A percentile compares a stretch with the other conserved stretches of the same genome.
Conservation (phyloP, 2,113 vertebrate genomes). For the Turdus rufiventris region DNA sequence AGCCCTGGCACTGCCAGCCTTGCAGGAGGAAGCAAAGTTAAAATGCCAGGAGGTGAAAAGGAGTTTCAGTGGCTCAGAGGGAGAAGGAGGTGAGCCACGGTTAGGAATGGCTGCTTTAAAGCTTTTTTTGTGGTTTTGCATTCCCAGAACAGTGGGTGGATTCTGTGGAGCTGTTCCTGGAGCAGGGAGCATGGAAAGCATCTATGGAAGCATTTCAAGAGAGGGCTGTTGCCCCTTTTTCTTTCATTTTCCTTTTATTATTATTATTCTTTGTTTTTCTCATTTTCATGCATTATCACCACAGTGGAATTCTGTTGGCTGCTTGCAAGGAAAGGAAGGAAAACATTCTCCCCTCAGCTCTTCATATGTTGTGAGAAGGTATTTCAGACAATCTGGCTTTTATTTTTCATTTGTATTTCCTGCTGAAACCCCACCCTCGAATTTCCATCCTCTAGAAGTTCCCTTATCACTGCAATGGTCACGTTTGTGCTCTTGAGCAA, state of each 20-base stretch:
- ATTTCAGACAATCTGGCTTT: not conserved
- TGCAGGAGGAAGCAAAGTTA: not conserved
- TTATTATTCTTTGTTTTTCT: not conserved
- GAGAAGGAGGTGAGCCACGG: not conserved
- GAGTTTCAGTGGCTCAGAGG: not conserved
- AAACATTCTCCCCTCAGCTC: not conserved
- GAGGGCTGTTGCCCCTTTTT: not conserved
- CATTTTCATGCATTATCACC: rapidly evolving
- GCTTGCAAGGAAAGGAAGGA: not conserved
- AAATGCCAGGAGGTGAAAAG: not conserved
- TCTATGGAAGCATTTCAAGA: not conserved
- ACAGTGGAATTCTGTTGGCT: not conserved
- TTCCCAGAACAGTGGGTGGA: not conserved
- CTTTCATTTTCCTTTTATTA: not conserved
- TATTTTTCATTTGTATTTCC: not conserved
- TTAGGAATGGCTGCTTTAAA: not conserved
- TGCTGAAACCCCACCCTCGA: not conserved
- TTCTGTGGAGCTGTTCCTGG: not conserved
- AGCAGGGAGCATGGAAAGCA: not conserved
- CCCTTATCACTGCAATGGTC: not conserved
- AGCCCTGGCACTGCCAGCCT: not conserved
- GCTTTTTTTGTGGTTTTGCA: not conserved
- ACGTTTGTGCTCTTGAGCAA: not conserved
- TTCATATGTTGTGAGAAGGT: not conserved
- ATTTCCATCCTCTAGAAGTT: not conserved